Conservation (phyloP, 2,113 vertebrate genomes). For the Megalops atlanticus region DNA sequence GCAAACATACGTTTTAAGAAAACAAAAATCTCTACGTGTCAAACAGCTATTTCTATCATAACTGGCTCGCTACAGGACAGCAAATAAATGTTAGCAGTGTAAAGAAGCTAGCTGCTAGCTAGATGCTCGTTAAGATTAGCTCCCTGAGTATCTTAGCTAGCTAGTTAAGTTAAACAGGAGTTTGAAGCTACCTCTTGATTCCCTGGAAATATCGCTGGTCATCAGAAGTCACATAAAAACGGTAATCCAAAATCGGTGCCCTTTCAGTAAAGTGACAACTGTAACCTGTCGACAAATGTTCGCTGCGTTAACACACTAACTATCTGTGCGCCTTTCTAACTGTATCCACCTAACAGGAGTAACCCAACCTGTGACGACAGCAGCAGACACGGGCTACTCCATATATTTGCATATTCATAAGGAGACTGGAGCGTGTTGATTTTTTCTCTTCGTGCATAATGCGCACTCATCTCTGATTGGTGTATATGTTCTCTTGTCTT, state of each 20-base stretch:
- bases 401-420: not conserved
- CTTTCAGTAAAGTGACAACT: not conserved
- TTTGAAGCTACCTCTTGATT: not conserved
- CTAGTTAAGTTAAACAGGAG: not conserved
- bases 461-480: not conserved
- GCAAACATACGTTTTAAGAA: not conserved
- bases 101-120: too few species aligned
- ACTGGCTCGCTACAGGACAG: too few species aligned
- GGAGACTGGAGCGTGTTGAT: not conserved
- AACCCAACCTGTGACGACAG: constrained; percentile 6
- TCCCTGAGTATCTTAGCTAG: not conserved
- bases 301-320: too few species aligned
- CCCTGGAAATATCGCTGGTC: not conserved
- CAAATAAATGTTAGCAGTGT: too few species aligned
- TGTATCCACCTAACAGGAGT: constrained; percentile 1
- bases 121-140: not conserved
- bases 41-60: too few species aligned
- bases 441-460: not conserved
- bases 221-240: not conserved
- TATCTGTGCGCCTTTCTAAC: too few species aligned
- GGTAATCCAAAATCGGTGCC: not conserved
- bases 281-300: not conserved
- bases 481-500: not conserved
- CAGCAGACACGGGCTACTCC: not conserved
- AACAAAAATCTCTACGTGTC: too few species aligned